These are phyloP conservation scores for Onychomys arenicola DNA, from an alignment of 2,797 vertebrate genomes.

Conservation along the genomic window DNA sequence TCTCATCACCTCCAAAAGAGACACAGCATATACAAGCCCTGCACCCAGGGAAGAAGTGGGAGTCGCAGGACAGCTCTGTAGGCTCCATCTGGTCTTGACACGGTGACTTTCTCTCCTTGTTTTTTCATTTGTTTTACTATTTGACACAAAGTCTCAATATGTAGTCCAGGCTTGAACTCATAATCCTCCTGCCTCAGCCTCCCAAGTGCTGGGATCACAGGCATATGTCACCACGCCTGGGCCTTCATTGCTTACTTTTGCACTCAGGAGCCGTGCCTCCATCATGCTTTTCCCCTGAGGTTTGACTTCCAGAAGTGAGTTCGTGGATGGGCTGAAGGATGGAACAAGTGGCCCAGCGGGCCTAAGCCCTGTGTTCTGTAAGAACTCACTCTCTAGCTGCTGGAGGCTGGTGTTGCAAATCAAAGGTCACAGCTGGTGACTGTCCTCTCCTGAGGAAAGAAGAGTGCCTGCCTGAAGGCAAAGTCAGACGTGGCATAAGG, in stretches of 20 bases:
- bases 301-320: not conserved
- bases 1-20: not conserved
- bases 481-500: not conserved
- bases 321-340: not conserved
- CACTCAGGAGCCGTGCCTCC: not conserved
- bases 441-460: not conserved
- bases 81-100: not conserved
- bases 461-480: not conserved
- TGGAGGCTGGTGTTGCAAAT: not conserved
- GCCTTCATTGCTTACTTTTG: not conserved
- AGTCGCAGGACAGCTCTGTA: not conserved
- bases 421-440: not conserved
- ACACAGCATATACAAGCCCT: not conserved
- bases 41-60: not conserved
- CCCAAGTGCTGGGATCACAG: too few relatives aligned
- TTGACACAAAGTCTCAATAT: not conserved
- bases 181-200: not conserved
- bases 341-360: not conserved
- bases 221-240: too few relatives aligned
- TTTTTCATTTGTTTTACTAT: not conserved
- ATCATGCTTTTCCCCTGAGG: not conserved
- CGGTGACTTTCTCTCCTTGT: not conserved
- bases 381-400: not conserved
- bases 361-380: not conserved
- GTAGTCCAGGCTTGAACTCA: not conserved